These are phyloP conservation scores for Ispidina lecontei DNA, from an alignment of 2,797 vertebrate species.

Conservation along the genomic window DNA sequence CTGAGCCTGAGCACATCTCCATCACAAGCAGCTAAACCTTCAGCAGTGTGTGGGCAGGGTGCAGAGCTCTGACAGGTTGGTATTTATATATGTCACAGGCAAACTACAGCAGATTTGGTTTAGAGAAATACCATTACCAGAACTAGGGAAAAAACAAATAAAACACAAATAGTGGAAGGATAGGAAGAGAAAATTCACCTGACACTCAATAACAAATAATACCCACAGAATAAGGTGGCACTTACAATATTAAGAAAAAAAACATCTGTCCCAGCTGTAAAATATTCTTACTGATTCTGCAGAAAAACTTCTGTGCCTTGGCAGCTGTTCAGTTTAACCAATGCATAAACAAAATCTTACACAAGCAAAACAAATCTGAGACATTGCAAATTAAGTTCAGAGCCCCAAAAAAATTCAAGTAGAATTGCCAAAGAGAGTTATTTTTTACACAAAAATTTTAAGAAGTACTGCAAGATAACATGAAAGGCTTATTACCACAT, in stretches of 20 bases:
- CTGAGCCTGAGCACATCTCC: background rate
- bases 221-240: background rate
- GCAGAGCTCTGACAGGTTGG: background rate
- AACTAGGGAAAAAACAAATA: background rate
- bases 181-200: background rate
- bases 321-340: constrained; percentile 3
- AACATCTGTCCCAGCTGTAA: background rate
- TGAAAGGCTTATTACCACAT: background rate
- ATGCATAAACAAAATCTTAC: background rate
- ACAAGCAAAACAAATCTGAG: constrained; percentile 3
- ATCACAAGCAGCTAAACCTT: background rate
- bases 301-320: background rate
- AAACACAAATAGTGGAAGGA: background rate
- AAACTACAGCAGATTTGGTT: background rate
- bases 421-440: background rate
- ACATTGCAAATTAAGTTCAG: background rate
- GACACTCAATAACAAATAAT: background rate
- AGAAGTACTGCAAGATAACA: background rate
- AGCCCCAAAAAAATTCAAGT: background rate
- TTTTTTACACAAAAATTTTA: background rate
- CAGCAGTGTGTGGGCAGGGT: background rate
- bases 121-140: background rate
- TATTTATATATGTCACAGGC: background rate
- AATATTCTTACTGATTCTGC: background rate
- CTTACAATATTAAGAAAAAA: background rate